These are phyloP conservation scores for Pterostichus niger DNA, from an alignment of 2,888 invertebrate species.

Conservation along the genomic window DNA sequence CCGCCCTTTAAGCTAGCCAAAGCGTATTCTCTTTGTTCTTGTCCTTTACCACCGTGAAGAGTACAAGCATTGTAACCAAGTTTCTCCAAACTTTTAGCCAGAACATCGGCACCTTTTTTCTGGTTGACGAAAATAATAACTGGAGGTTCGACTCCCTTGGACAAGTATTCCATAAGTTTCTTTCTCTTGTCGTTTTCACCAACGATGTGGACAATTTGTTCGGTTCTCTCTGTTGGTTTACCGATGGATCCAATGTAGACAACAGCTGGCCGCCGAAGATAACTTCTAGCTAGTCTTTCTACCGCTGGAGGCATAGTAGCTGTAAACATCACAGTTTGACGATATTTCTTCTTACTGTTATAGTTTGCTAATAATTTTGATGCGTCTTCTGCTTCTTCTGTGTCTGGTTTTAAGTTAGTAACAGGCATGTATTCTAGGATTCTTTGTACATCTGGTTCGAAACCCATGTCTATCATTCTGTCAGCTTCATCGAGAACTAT, in stretches of 20 bases:
- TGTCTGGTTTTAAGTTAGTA: constrained; percentile 98
- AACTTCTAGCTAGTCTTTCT: constrained; percentile 96
- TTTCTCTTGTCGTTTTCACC: constrained; percentile 97
- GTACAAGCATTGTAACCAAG: constrained; percentile 97
- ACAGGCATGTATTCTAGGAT: constrained; percentile 99
- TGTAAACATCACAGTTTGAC: constrained; percentile 99
- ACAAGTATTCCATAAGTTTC: constrained; percentile 96
- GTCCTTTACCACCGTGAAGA: constrained; percentile 99
- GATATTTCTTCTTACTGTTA: constrained; percentile 96
- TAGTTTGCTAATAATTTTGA: constrained; percentile 92
- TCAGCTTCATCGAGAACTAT: constrained; percentile 98
- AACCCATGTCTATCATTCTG: constrained; percentile 99
- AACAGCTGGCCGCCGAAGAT: constrained; percentile 96
- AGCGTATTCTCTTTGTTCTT: constrained; percentile 99
- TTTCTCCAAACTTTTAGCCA: constrained; percentile 96
- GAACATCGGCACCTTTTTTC: constrained; percentile 98
- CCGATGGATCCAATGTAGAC: constrained; percentile 81
- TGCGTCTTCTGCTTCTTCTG: constrained; percentile 98
- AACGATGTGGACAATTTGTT: constrained; percentile 98
- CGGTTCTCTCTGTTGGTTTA: constrained; percentile 97
- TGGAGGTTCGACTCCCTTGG: constrained; percentile 95
- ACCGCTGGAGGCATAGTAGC: constrained; percentile 99
- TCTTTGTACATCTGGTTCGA: constrained; percentile 98
- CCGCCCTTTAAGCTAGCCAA: constrained; percentile 97
- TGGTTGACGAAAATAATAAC: constrained; percentile 99